These are phyloP conservation scores for Tachystola acroxantha DNA, from an alignment of 2,888 invertebrate species.

Conservation along the genomic window DNA sequence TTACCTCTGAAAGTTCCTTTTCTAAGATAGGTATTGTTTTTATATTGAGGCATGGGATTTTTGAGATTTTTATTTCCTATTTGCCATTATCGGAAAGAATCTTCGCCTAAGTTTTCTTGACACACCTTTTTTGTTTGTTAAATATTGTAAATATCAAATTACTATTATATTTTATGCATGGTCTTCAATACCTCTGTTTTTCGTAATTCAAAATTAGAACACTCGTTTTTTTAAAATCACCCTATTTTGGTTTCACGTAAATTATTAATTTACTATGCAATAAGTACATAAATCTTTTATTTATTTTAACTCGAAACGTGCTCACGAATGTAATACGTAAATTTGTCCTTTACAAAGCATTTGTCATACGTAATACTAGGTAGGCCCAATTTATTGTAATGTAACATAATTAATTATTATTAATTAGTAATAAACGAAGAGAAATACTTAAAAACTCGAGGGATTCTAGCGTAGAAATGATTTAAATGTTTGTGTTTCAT, in stretches of 20 bases:
- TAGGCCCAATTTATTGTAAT: constrained; percentile 76
- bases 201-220: constrained; percentile 42
- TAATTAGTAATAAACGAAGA: constrained; percentile 60
- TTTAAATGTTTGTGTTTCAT: constrained; percentile 73
- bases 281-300: constrained; percentile 36
- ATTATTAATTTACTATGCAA: constrained; percentile 40
- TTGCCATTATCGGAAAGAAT: constrained; percentile 48
- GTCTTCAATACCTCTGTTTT: constrained; percentile 5
- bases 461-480: constrained; percentile 65
- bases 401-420: constrained; percentile 65
- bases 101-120: constrained; percentile 47
- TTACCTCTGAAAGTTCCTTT: constrained; percentile 55
- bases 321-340: constrained; percentile 70
- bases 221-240: constrained; percentile 50
- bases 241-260: constrained; percentile 36
- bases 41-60: constrained; percentile 1
- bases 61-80: constrained; percentile 7
- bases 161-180: constrained; percentile 25
- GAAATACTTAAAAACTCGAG: constrained; percentile 68
- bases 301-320: constrained; percentile 58
- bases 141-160: constrained; percentile 58
- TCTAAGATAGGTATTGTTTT: constrained; percentile 29
- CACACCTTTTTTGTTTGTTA: constrained; percentile 39
- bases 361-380: constrained; percentile 73
- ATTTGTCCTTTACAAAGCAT: constrained; percentile 63